These are phyloP conservation scores for Leptodactylus fuscus DNA, from an alignment of 2,113 vertebrate genomes.

Conservation along the genomic window DNA sequence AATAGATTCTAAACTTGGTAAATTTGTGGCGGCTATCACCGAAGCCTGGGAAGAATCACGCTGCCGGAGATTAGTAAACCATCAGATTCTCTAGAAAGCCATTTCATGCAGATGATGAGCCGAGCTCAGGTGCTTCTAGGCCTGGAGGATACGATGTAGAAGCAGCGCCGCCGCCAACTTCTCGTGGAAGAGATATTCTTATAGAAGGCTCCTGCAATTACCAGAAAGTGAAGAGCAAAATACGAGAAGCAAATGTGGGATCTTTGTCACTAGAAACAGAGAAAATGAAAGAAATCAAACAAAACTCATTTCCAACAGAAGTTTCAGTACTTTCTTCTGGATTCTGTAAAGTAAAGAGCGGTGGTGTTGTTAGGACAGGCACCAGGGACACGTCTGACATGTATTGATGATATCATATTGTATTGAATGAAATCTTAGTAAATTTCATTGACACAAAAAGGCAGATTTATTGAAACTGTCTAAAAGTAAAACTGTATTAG, in stretches of 20 bases:
- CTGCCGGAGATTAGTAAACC: slow-evolving; percentile 32
- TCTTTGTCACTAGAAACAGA: not conserved
- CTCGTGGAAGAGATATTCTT: slow-evolving; percentile 1
- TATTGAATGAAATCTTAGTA: not conserved
- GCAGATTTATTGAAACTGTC: too few species aligned
- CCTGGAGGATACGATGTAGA: not conserved
- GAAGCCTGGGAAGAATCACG: not conserved
- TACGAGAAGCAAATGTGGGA: not conserved
- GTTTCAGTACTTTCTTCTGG: not conserved
- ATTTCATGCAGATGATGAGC: slow-evolving; percentile 30
- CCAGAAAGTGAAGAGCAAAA: not conserved
- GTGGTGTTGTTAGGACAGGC: not conserved
- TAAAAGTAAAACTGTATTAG: too few species aligned
- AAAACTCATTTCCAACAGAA: slow-evolving; percentile 1
- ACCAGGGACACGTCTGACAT: not conserved
- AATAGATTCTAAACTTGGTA: slow-evolving; percentile 55
- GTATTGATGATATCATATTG: not conserved
- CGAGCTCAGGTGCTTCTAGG: slow-evolving; percentile 29
- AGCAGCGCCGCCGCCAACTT: not conserved
- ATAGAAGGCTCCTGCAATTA: slow-evolving; percentile 19
- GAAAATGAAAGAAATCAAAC: not conserved
- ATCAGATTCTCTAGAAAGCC: slow-evolving; percentile 34
- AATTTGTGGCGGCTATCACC: slow-evolving; percentile 45
- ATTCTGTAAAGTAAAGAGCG: not conserved
- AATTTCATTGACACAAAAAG: not conserved